Evolutionary conservation across 35 echinoderm and acorn worm genomes (phyloP), one percentile per base, ranked within the genome.

Genomic region (Lytechinus pictus): DNA sequence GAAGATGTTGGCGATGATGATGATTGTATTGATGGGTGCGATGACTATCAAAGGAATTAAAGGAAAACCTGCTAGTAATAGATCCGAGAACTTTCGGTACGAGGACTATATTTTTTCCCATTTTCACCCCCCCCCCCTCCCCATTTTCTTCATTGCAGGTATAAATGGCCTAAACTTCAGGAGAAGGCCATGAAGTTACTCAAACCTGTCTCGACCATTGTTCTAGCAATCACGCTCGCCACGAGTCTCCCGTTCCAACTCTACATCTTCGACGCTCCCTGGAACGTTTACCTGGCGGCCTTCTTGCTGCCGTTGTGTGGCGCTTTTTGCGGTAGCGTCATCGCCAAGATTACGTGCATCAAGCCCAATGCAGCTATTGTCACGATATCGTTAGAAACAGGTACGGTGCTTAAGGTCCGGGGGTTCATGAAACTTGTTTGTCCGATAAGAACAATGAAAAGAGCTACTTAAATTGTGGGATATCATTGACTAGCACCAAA

Each of bases 261-360:
- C 91, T 93, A 93, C 91, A 93, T 93, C 53, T 93, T 93, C 91
- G 91, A 29, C n/a, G 91, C 91, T 93, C 91, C 91, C 53, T 93
- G 91, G 91, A 93, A 93, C n/a, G 91, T 93, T 8, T 93, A 93
- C 19, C 52, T 93, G 52, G 91, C 52, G 12, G 91, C 91, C 0
- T 93, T 93, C 91, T 4, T 93, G 24, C 91, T 93, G 10, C 91
- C 91, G 52, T 21, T 93, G 28, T 93, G 91, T 21, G 91, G 91
- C 27, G 91, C 91, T 27, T 8, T 93, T 3, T 93, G 91, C 54
- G 91, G 91, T 10, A 93, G 52, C 52, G 12, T 93, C 52, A 93
- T 93, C 4, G 52, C 91, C 52, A 93, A 93, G 54, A 57, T 93
- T 21, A 93, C 91, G 8, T 93, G 91, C 24, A 93, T 93, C 54